These are phyloP conservation scores for Euplexia lucipara DNA, from an alignment of 2,888 invertebrate genomes.

Conservation along the genomic window DNA sequence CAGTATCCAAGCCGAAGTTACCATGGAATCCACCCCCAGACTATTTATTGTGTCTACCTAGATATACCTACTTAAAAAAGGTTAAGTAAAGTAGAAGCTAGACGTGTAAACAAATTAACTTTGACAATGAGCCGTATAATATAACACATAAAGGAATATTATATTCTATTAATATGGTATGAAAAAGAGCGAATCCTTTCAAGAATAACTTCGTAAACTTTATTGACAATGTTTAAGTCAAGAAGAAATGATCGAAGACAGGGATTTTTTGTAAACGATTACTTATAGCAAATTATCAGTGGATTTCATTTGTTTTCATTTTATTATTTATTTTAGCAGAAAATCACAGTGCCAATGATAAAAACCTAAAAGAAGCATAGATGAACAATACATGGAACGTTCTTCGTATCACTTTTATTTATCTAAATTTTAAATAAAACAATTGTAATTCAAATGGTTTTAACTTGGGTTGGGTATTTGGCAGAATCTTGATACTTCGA, in stretches of 20 bases:
- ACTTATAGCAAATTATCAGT: too few relatives aligned
- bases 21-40: slow-evolving; percentile 2
- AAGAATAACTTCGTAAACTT: background rate
- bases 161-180: slow-evolving; percentile 7
- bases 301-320: too few relatives aligned
- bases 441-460: too few relatives aligned
- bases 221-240: slow-evolving; percentile 6
- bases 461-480: too few relatives aligned
- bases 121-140: slow-evolving; percentile 2
- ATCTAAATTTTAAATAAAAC: too few relatives aligned
- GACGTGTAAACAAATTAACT: slow-evolving; percentile 27
- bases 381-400: too few relatives aligned
- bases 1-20: background rate
- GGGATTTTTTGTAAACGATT: background rate
- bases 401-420: too few relatives aligned
- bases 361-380: too few relatives aligned
- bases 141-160: slow-evolving; percentile 14
- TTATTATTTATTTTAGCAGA: too few relatives aligned
- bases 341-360: too few relatives aligned
- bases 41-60: background rate
- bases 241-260: background rate
- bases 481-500: too few relatives aligned
- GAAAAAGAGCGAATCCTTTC: slow-evolving; percentile 1
- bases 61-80: slow-evolving; percentile 5
- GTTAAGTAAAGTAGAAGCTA: background rate